Evolutionary conservation across 92 coral and sea anemone species (phyloP).

Genomic region (Parazoanthus darwini): DNA sequence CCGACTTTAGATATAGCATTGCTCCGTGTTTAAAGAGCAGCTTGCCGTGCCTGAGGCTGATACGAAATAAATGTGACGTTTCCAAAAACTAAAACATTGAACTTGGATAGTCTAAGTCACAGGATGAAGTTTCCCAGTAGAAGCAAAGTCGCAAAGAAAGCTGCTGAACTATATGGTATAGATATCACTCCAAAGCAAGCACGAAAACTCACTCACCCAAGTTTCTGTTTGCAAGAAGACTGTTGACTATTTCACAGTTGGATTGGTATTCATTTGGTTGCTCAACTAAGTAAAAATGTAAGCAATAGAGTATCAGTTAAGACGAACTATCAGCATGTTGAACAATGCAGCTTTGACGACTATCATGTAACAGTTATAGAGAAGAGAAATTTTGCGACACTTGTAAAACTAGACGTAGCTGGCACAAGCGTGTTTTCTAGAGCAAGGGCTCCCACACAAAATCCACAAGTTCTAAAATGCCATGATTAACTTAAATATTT

Average conservation of each 20-base stretch:
- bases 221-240: slow-evolving; percentile 9
- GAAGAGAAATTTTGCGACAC: too few relatives aligned
- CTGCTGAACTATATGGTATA: background rate
- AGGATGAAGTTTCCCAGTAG: background rate
- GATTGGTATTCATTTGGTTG: background rate
- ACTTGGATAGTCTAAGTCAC: background rate
- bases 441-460: too few relatives aligned
- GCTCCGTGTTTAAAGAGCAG: too few relatives aligned
- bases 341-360: background rate
- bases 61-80: too few relatives aligned
- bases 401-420: too few relatives aligned
- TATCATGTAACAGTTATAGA: background rate
- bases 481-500: too few relatives aligned
- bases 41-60: too few relatives aligned
- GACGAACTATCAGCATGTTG: too few relatives aligned
- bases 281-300: slow-evolving; percentile 4
- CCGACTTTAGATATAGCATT: too few relatives aligned
- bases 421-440: too few relatives aligned
- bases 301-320: background rate
- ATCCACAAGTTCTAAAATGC: too few relatives aligned
- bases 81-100: too few relatives aligned
- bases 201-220: background rate
- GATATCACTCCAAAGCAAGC: background rate
- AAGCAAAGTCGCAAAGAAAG: background rate
- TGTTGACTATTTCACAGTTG: background rate